Evolutionary conservation across 2,113 vertebrate genomes (phyloP).

Genomic region (Dromas ardeola): DNA sequence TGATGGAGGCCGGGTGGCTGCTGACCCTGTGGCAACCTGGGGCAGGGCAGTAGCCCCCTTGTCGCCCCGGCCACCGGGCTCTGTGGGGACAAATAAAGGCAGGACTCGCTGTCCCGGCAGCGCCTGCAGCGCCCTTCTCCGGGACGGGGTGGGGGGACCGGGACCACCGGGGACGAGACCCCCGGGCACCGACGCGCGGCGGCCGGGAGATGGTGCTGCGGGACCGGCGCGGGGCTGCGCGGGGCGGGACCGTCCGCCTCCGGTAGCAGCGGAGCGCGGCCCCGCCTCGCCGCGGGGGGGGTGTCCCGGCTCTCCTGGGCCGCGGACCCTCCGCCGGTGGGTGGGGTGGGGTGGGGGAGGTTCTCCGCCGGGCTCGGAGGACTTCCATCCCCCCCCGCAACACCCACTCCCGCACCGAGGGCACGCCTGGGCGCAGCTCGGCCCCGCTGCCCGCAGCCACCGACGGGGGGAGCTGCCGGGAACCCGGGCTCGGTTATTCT

Average conservation of each 20-base stretch:
- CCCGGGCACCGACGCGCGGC: background rate
- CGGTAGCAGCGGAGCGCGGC: background rate
- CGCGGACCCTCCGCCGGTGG: background rate
- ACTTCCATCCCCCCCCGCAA: background rate
- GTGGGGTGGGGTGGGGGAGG: background rate
- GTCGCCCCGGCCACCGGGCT: background rate
- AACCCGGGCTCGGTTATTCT: background rate
- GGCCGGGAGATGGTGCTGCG: conserved; percentile 40
- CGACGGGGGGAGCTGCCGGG: background rate
- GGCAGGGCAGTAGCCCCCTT: background rate
- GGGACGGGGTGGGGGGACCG: too few relatives aligned
- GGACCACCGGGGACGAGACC: background rate
- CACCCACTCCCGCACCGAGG: background rate
- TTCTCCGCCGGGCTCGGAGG: background rate
- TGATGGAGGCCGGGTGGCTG: background rate
- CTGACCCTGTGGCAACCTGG: background rate
- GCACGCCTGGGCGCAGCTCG: background rate
- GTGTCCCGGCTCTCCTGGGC: background rate
- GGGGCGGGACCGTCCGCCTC: background rate
- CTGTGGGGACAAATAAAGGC: background rate
- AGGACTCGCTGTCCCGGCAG: background rate
- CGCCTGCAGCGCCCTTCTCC: background rate
- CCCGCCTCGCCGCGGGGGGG: background rate
- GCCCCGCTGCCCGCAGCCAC: background rate
- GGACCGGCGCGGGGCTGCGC: background rate